A percentile compares a stretch with the other conserved stretches of the same genome.
Evolutionary conservation across 2,113 vertebrate genomes (phyloP).

Genomic region (Myrmecobius fasciatus): DNA sequence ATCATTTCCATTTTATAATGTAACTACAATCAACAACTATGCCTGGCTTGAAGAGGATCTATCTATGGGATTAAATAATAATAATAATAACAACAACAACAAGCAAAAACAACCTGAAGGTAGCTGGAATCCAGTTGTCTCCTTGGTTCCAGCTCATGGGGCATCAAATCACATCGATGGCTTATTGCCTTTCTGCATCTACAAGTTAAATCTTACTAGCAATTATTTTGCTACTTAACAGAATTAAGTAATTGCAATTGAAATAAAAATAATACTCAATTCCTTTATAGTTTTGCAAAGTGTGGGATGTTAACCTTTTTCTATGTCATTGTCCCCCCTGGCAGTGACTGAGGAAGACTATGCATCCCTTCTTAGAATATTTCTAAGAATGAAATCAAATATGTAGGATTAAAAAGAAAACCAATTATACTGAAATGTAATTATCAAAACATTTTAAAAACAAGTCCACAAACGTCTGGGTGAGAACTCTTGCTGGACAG

Average conservation of each 20-base stretch:
- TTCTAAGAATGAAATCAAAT: not conserved
- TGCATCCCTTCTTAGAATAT: not conserved
- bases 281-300: conserved; percentile 21
- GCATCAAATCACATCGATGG: conserved; percentile 73
- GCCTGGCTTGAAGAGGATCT: conserved; percentile 70
- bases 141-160: conserved; percentile 65
- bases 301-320: not conserved
- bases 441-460: not conserved
- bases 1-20: conserved; percentile 80
- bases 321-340: not conserved
- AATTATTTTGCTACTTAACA: conserved; percentile 81
- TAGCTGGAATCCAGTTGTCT: conserved; percentile 69
- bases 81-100: accelerated
- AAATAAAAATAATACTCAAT: conserved; percentile 76
- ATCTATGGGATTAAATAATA: conserved; percentile 49
- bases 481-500: conserved; percentile 12
- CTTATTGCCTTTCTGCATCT: conserved; percentile 67
- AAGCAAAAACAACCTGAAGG: conserved; percentile 55
- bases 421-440: not conserved
- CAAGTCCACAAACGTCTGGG: not conserved
- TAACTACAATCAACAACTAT: conserved; percentile 80
- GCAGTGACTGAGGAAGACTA: not conserved
- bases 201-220: conserved; percentile 77
- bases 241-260: conserved; percentile 79
- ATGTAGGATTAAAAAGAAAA: not conserved